These are phyloP conservation scores for Xestoiulus laeticollis DNA, from an alignment of 2,888 invertebrate genomes.

Conservation along the genomic window DNA sequence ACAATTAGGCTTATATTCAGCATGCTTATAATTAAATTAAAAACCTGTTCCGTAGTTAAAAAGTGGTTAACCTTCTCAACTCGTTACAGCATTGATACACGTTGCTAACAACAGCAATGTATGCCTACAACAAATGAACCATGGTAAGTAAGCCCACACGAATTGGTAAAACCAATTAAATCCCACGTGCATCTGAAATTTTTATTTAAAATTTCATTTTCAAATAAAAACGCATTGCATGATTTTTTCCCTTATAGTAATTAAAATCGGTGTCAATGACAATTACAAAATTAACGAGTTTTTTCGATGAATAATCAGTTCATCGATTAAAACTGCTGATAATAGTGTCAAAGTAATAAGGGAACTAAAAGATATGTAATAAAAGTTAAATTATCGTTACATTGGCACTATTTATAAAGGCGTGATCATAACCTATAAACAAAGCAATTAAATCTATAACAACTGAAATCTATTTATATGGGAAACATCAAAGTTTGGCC, in stretches of 20 bases:
- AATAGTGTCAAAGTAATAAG: conserved; percentile 23
- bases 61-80: not conserved
- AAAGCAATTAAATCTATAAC: not conserved
- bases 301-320: not conserved
- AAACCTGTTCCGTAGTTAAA: not conserved
- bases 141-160: not conserved
- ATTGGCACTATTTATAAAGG: not conserved
- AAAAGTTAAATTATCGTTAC: not conserved
- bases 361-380: not conserved
- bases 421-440: not conserved
- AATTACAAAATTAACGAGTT: not conserved
- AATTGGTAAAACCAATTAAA: not conserved
- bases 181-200: not conserved
- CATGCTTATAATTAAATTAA: not conserved
- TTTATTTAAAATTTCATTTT: not conserved
- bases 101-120: not conserved
- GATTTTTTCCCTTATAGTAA: too few relatives aligned
- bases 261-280: not conserved
- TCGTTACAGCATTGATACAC: not conserved
- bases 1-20: not conserved
- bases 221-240: too few relatives aligned
- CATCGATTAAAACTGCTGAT: not conserved
- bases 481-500: not conserved
- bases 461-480: not conserved
- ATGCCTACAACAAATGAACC: not conserved